These are phyloP conservation scores for Syncerus caffer DNA, from an alignment of 2,797 vertebrate genomes.

Conservation along the genomic window DNA sequence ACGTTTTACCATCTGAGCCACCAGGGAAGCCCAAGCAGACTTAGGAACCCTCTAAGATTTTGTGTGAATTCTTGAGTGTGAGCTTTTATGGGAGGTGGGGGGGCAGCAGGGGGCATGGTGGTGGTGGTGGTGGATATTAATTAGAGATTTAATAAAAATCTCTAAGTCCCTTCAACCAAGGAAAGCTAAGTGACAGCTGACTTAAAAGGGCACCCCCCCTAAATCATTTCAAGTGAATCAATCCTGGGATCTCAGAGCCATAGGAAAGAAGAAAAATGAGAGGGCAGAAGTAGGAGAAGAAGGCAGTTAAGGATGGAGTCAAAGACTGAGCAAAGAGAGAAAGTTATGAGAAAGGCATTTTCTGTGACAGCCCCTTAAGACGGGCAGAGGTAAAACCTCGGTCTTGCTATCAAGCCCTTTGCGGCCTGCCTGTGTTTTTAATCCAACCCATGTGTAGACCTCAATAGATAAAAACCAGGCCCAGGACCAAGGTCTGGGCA, in stretches of 20 bases:
- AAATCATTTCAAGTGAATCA: not conserved
- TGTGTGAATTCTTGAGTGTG: not conserved
- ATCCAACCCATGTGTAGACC: no score
- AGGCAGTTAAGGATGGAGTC: not conserved
- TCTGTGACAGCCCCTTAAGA: not conserved
- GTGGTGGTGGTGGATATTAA: not conserved
- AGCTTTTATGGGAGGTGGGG: not conserved
- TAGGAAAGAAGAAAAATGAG: not conserved
- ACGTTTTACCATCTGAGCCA: no score
- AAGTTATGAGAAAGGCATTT: not conserved
- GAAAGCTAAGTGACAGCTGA: not conserved
- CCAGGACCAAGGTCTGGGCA: not conserved
- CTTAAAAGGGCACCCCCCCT: not conserved
- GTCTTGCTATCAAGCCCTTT: not conserved
- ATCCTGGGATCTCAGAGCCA: not conserved
- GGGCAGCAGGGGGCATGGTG: fast-evolving
- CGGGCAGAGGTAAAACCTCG: not conserved
- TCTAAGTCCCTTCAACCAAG: not conserved
- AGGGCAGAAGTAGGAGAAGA: not conserved
- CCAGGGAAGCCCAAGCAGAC: no score
- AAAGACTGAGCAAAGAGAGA: not conserved
- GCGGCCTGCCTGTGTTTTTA: not conserved
- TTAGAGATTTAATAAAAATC: not conserved
- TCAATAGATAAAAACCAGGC: not conserved
- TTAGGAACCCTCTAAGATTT: not conserved